Percentiles rank a stretch among this genome's conserved stretches.
phyloP scores from a whole-genome alignment of 35 echinoderm and acorn worm species.

The Apostichopus californicus region DNA sequence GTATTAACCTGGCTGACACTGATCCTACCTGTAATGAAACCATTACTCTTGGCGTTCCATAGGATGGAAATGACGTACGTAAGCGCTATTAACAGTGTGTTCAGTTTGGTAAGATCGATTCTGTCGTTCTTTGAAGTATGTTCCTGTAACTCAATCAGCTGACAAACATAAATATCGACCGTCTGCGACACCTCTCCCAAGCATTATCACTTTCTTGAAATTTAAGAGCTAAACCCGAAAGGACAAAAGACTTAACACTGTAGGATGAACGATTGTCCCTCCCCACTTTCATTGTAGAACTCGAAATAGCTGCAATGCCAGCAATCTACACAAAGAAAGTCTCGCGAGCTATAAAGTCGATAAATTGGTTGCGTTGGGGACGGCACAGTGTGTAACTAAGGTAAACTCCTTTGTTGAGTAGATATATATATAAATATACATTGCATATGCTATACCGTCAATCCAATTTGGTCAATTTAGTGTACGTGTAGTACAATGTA shows the following conservation, averaged over 20 bases:
- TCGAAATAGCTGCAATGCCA: too few species aligned
- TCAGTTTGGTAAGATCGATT: not conserved
- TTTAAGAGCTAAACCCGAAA: not conserved
- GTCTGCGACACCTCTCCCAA: not conserved
- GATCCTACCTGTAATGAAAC: not conserved
- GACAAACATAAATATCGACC: not conserved
- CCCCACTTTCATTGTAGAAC: too few species aligned
- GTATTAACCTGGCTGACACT: not conserved
- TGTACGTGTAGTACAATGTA: too few species aligned
- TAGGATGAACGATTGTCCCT: too few species aligned
- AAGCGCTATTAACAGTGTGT: not conserved
- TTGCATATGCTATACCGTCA: too few species aligned
- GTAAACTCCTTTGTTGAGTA: too few species aligned
- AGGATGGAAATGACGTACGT: not conserved
- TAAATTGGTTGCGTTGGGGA: too few species aligned
- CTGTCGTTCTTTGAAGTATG: not conserved
- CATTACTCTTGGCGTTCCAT: not conserved
- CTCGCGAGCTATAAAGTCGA: too few species aligned
- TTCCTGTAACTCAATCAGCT: not conserved
- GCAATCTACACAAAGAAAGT: too few species aligned
- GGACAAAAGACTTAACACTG: not conserved
- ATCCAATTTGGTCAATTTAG: too few species aligned
- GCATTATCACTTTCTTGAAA: not conserved
- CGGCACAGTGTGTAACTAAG: too few species aligned
- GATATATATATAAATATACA: too few species aligned